phyloP scores from a whole-genome alignment of 2,888 invertebrate genomes.

The Idaea aversata region DNA sequence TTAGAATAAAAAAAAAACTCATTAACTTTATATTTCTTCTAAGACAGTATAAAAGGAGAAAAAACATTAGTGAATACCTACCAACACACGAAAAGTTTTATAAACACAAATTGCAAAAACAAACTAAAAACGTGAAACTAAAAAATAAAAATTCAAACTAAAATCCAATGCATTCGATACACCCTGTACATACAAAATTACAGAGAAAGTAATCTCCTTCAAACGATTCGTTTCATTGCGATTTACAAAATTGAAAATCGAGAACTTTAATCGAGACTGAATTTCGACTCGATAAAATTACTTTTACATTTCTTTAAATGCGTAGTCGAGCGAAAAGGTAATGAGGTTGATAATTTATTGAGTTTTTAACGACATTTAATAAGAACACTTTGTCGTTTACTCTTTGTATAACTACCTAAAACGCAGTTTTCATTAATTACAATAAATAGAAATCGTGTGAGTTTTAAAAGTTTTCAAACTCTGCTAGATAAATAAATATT shows the following conservation, averaged over 20 bases:
- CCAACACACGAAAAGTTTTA: background rate
- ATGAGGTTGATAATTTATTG: background rate
- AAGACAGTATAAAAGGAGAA: background rate
- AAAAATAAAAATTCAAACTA: slow-evolving; percentile 1
- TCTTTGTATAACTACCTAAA: too few relatives aligned
- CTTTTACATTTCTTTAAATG: slow-evolving; percentile 16
- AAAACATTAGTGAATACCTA: background rate
- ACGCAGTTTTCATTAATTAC: too few relatives aligned
- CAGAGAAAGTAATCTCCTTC: slow-evolving; percentile 36
- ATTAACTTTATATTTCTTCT: too few relatives aligned
- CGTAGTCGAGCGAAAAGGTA: background rate
- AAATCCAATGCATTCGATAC: slow-evolving; percentile 14
- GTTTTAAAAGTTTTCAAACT: too few relatives aligned
- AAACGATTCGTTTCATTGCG: slow-evolving; percentile 35
- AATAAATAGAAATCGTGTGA: too few relatives aligned
- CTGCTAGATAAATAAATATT: too few relatives aligned
- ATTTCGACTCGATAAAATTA: slow-evolving; percentile 21
- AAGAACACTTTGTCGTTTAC: background rate
- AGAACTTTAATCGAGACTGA: slow-evolving; percentile 41
- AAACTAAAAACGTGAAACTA: background rate
- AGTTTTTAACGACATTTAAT: background rate
- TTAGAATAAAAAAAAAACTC: too few relatives aligned
- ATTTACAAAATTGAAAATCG: slow-evolving; percentile 43
- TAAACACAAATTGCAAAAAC: background rate
- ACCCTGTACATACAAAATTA: slow-evolving; percentile 32